Conservation (phyloP, 2,113 vertebrate species). For the Mus spicilegus region DNA sequence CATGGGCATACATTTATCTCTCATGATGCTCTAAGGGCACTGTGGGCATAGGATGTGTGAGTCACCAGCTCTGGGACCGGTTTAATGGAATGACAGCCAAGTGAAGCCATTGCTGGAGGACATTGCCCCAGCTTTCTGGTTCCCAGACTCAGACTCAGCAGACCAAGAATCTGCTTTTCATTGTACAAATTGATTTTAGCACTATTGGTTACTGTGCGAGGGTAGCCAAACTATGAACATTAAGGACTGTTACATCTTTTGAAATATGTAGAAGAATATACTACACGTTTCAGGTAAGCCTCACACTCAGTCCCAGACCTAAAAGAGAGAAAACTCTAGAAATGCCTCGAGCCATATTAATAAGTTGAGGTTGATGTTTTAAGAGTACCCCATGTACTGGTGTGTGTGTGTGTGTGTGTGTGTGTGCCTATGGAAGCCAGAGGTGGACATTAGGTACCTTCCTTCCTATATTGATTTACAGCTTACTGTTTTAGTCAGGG, state of each 20-base stretch:
- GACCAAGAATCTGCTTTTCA: conserved; percentile 59
- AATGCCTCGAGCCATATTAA: conserved; percentile 4
- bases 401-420: not conserved
- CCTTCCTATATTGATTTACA: not conserved
- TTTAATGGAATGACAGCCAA: conserved; percentile 56
- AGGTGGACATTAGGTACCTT: not conserved
- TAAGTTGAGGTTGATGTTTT: conserved; percentile 20
- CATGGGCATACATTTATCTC: conserved; percentile 24
- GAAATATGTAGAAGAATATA: conserved; percentile 50
- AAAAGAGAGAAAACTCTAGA: conserved; percentile 31
- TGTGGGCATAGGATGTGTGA: not conserved
- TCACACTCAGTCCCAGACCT: not conserved
- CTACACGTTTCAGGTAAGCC: conserved; percentile 55
- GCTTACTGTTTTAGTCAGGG: not conserved
- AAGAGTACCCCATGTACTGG: not conserved
- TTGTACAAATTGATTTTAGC: conserved; percentile 67
- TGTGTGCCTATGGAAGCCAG: not conserved
- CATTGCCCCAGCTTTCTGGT: not conserved
- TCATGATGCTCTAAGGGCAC: not conserved
- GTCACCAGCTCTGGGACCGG: conserved; percentile 20
- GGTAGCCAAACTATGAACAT: conserved; percentile 45
- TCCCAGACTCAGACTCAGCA: conserved; percentile 46
- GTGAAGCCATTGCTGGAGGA: conserved; percentile 44
- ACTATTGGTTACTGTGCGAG: conserved; percentile 56
- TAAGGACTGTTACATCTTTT: conserved; percentile 49